Evolutionary conservation across 2,797 vertebrate genomes (phyloP), one percentile per base, ranked within the genome.

Genomic region (Hirundo rustica): DNA sequence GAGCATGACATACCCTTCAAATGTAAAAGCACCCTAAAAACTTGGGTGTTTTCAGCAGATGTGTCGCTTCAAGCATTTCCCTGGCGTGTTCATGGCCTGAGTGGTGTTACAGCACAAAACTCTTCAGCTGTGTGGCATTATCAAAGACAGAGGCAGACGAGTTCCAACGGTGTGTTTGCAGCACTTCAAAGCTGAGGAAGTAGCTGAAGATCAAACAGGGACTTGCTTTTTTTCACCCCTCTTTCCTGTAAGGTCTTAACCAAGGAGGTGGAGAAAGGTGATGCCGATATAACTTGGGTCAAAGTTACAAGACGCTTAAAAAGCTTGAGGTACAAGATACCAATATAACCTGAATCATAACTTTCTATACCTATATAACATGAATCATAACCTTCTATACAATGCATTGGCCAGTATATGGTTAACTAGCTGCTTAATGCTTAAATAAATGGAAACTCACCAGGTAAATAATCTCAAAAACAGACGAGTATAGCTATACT

Each of bases 61-160:
- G 0, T 8, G 20, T 79, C 1, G 1, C 53, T 87, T 45, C 34
- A 36, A 57, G 75, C 38, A 0, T 48, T 70, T 86, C 21, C 44
- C 32, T 13, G 38, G 64, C 0, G 0, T 1, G 5, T 47, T 80
- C 40, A 5, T 32, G 76, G 74, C 68, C 77, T 7, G 48, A 57
- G 34, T 3, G 53, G 77, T 68, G 89, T 29, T 68, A 2, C 0
- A 75, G 61, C 47, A 40, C 8, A 36, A 34, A 81, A 8, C 5
- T 13, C 77, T 34, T 53, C 2, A 3, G 27, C 27, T 60, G 18
- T 20, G 86, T 42, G 73, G 65, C 5, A 1, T 42, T 77, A 78
- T 16, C 73, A 65, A 44, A 62, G 70, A 9, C 11, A 21, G 16
- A 80, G 11, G 38, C 67, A 88, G 34, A 13, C 0, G 7, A 32